These are phyloP conservation scores for Halictus rubicundus DNA, from an alignment of 1,140 invertebrate species.

Conservation along the genomic window DNA sequence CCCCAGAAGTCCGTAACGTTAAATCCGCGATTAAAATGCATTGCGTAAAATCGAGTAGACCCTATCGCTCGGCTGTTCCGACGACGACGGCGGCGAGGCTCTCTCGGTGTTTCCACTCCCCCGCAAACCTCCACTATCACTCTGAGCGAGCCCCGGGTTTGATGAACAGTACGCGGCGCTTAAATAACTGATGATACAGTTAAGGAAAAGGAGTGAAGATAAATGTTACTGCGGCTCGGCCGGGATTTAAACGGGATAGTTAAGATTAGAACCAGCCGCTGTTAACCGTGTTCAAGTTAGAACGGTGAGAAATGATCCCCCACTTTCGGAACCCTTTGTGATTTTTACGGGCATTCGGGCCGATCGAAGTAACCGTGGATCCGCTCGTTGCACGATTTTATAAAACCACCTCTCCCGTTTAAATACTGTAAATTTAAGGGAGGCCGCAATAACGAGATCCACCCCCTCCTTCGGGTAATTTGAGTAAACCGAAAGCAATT, in stretches of 20 bases:
- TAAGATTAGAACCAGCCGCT: constrained; percentile 32
- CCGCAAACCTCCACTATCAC: constrained; percentile 41
- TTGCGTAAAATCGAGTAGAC: constrained; percentile 62
- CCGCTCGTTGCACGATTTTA: not conserved
- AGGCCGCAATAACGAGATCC: too few relatives aligned
- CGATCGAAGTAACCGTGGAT: not conserved
- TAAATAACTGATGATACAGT: constrained; percentile 50
- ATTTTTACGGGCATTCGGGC: not conserved
- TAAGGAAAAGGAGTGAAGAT: constrained; percentile 41
- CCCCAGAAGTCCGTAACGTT: constrained; percentile 46
- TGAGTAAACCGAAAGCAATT: too few relatives aligned
- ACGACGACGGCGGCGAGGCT: not conserved
- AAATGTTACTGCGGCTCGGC: constrained; percentile 24
- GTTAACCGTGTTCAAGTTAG: not conserved
- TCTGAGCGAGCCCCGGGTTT: constrained; percentile 47
- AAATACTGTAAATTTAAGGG: too few relatives aligned
- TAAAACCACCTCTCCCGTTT: too few relatives aligned
- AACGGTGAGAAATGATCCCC: constrained; percentile 13
- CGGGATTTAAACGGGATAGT: constrained; percentile 20
- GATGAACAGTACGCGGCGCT: constrained; percentile 42
- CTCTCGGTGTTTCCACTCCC: not conserved
- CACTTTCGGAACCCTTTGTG: not conserved
- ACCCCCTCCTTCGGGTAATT: too few relatives aligned
- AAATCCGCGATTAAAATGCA: constrained; percentile 67
- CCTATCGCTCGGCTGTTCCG: constrained; percentile 1